phyloP scores from a whole-genome alignment of 2,888 invertebrate genomes.

The Camptogramma bilineatum region DNA sequence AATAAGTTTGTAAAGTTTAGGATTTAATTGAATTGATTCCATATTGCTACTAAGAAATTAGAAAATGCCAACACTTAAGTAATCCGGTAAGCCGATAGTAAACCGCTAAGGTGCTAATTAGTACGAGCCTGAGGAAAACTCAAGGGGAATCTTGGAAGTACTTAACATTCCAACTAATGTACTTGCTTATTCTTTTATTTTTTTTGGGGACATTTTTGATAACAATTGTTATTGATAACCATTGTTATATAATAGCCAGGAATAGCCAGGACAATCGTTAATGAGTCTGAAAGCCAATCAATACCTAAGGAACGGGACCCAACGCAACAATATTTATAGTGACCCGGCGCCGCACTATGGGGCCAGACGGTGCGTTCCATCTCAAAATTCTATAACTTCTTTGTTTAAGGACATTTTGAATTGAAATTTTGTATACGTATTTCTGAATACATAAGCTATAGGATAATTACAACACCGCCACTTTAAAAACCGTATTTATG shows the following conservation, averaged over 20 bases:
- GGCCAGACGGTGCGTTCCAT: too few relatives aligned
- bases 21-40: conserved; percentile 38
- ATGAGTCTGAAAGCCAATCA: conserved; percentile 56
- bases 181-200: background rate
- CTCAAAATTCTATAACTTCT: too few relatives aligned
- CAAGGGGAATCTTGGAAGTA: background rate
- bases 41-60: conserved; percentile 28
- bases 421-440: too few relatives aligned
- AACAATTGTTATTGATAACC: too few relatives aligned
- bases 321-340: conserved; percentile 65
- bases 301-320: conserved; percentile 63
- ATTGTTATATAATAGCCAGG: too few relatives aligned
- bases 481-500: too few relatives aligned
- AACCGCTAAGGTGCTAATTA: conserved; percentile 21
- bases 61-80: conserved; percentile 5
- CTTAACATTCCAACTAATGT: background rate
- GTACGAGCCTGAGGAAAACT: background rate
- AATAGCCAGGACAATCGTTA: conserved; percentile 49
- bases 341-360: too few relatives aligned
- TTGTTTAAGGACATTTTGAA: too few relatives aligned
- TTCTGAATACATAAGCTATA: too few relatives aligned
- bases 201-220: too few relatives aligned
- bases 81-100: conserved; percentile 15
- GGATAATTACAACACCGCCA: too few relatives aligned
- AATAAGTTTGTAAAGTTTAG: conserved; percentile 38